Evolutionary conservation across 2,797 vertebrate species (phyloP), one percentile per base, ranked within the genome.

Genomic region (Orientallactaga sibirica): DNA sequence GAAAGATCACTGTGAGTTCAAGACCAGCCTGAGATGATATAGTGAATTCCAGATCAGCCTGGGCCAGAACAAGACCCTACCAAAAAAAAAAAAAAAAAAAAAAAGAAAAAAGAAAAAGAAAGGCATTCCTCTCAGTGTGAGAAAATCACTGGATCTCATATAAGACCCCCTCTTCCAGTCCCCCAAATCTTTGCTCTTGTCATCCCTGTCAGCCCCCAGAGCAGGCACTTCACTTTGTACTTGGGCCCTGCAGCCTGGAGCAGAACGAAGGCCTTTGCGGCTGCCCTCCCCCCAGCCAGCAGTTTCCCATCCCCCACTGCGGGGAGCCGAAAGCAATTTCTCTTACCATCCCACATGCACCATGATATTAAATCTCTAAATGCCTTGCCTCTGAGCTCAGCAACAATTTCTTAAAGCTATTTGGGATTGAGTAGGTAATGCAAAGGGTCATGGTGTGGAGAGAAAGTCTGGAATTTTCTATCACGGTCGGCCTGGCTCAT

Each of bases 261-360:
- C 29, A 19, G 20, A 25, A 64, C 0, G 0, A 14, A 15, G n/a
- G 19, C 3, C 52, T 66, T 10, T 0, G 1, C 33, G 20, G 64
- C 66, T n/a, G 29, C 55, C 58, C 48, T 86, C 80, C 43, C 16
- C 58, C 55, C 14, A 12, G 55, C 55, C 37, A 33, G 74, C 48
- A 0, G 0, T 24, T 71, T 58, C 61, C 67, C 18, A 5, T 73
- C 78, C 70, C 89, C 62, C 14, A 29, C 43, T 70, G 33, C 80
- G 78, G 68, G 73, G 61, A 88, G 33, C 64, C 24, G 55, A 96
- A 92, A 94, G 93, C 93, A 90, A 74, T 86, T 95, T 77, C 81
- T 83, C 37, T 85, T 20, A n/a, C 33, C 76, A 64, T 27, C 70
- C 55, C 29, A 62, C 86, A 67, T 16, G 87, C 48, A 4, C 37